phyloP scores from a whole-genome alignment of 2,797 vertebrate genomes.

The Knipowitschia caucasica region DNA sequence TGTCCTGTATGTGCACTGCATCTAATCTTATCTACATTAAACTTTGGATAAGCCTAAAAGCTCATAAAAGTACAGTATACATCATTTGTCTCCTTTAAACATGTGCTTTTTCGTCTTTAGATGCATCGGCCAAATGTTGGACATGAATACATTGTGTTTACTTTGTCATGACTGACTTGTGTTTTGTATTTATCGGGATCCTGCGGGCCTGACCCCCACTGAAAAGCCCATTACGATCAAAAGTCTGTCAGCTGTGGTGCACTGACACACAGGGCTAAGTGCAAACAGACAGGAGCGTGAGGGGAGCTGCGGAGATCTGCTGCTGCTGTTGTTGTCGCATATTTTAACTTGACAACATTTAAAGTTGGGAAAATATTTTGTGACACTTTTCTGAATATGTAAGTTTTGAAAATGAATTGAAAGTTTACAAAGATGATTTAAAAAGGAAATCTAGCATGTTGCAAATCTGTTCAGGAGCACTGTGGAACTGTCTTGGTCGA shows the following conservation, averaged over 20 bases:
- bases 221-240: conserved; percentile 56
- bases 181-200: conserved; percentile 31
- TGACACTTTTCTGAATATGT: conserved; percentile 6
- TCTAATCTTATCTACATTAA: too few species aligned
- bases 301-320: conserved; percentile 42
- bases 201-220: conserved; percentile 45
- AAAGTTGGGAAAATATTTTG: not conserved
- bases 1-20: too few species aligned
- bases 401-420: conserved; percentile 10
- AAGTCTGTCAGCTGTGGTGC: conserved; percentile 57
- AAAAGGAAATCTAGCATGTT: too few species aligned
- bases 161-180: conserved; percentile 33
- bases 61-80: too few species aligned
- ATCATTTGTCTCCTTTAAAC: too few species aligned
- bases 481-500: too few species aligned
- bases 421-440: conserved; percentile 1
- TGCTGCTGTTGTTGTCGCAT: conserved; percentile 26
- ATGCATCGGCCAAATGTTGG: too few species aligned
- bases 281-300: conserved; percentile 49
- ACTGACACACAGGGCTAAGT: conserved; percentile 55
- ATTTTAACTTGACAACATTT: conserved; percentile 24
- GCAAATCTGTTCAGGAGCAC: too few species aligned
- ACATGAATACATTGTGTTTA: conserved; percentile 37
- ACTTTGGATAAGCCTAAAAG: too few species aligned
- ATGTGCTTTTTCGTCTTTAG: too few species aligned